Evolutionary conservation across 1,140 invertebrate genomes (phyloP), one percentile per base, ranked within the genome.

Genomic region (Calephelis virginiensis): DNA sequence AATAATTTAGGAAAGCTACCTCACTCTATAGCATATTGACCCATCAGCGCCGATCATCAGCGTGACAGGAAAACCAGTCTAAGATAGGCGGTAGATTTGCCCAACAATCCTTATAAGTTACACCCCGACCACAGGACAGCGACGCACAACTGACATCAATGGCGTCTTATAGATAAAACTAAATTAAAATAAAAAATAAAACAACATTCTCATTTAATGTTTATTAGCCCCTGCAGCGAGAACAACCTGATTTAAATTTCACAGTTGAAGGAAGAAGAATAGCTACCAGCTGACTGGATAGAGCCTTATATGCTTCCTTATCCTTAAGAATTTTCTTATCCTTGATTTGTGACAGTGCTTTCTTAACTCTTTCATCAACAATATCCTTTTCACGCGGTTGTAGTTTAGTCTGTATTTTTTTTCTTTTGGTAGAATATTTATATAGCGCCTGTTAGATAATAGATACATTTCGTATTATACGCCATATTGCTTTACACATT

Each of bases 271-370:
- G 77, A 10, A 75, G 75, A 61, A 80, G 83, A 8, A 81, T 71
- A 10, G 74, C 12, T 67, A 80, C 82, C 50, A 85, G 66, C 45
- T 80, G 71, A 11, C 69, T 53, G 64, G 82, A 13, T 17, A 85
- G 17, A 8, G 66, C 13, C 64, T 71, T 68, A 56, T 73, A 77
- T 28, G 74, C 48, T 5, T 63, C 28, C 56, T 79, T 74, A 63
- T 75, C 69, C 64, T 72, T 76, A 37, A 83, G 50, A n/a, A 80
- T 12, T 60, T 72, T 71, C 28, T 60, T 74, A 14, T 74, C 67
- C 40, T 79, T 73, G 6, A 83, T 17, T 61, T 82, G 75, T 40
- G 46, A 45, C 28, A 85, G 40, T 38, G 83, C 73, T 7, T 70
- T 64, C 69, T 76, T 45, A 61, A 85, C 77, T 76, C 77, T 66